Conservation (phyloP, 2,888 invertebrate genomes). For the Megaustenia siamemsis region DNA sequence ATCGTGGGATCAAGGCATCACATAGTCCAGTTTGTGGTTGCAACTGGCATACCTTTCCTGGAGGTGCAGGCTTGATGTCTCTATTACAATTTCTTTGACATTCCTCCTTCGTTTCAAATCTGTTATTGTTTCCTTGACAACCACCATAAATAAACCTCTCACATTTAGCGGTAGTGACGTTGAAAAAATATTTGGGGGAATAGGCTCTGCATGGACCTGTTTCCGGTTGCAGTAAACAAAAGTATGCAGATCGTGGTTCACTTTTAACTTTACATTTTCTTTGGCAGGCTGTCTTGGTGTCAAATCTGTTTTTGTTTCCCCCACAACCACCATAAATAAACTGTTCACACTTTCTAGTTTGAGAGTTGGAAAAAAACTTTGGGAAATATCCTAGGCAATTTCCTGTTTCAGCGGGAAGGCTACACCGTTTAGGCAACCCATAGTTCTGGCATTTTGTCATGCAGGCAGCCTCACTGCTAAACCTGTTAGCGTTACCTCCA, state of each 20-base stretch:
- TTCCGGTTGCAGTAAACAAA: conserved; percentile 52
- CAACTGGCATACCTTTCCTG: too few relatives aligned
- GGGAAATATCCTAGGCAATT: conserved; percentile 9
- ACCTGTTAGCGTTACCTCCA: conserved; percentile 16
- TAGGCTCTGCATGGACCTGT: conserved; percentile 65
- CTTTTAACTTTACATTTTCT: background rate
- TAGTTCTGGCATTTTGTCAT: background rate
- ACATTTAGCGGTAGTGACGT: conserved; percentile 88
- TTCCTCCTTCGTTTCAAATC: conserved; percentile 10
- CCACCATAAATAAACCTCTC: conserved; percentile 84
- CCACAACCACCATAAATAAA: conserved; percentile 50
- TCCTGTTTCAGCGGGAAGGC: conserved; percentile 1
- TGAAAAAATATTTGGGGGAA: conserved; percentile 87
- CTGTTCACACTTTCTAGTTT: conserved; percentile 30
- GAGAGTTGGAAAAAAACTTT: conserved; percentile 35
- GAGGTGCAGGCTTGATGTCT: too few relatives aligned
- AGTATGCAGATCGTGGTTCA: background rate
- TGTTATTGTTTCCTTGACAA: conserved; percentile 44
- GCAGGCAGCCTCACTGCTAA: background rate
- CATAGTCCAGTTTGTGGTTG: too few relatives aligned
- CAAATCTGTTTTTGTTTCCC: conserved; percentile 48
- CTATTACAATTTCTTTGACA: conserved; percentile 13
- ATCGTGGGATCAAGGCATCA: too few relatives aligned
- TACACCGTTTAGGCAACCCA: background rate
- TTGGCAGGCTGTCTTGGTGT: background rate